Conservation (phyloP, 2,797 vertebrate genomes). For the Orientallactaga sibirica region DNA sequence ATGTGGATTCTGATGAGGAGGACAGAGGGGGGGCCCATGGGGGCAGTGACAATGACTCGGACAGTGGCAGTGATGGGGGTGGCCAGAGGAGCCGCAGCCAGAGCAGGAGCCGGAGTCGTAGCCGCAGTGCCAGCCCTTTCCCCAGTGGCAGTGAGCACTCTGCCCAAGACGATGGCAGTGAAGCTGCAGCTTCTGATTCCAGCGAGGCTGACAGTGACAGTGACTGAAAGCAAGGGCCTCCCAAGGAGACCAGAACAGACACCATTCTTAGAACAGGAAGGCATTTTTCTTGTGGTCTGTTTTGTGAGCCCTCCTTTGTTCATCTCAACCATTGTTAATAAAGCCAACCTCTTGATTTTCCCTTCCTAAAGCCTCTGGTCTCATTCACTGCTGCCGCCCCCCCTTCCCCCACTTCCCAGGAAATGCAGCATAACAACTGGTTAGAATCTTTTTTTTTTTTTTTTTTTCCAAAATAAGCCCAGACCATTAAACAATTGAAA, state of each 20-base stretch:
- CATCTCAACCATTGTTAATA: constrained; percentile 71
- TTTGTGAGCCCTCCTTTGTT: constrained; percentile 28
- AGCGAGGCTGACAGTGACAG: constrained; percentile 91
- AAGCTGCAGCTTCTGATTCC: constrained; percentile 91
- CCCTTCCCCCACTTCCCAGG: constrained; percentile 3
- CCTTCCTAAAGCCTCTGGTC: not conserved
- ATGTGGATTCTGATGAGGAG: constrained; percentile 86
- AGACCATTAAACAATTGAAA: constrained; percentile 86
- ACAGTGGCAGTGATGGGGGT: constrained; percentile 82
- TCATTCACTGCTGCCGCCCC: not conserved
- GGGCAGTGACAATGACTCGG: constrained; percentile 90
- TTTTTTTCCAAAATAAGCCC: constrained; percentile 85
- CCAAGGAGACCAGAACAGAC: not conserved
- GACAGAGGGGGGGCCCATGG: constrained; percentile 93
- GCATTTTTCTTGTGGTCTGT: constrained; percentile 43
- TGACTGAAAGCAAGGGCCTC: constrained; percentile 87
- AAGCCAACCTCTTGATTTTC: constrained; percentile 45
- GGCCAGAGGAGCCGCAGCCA: constrained; percentile 78
- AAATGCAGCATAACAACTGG: constrained; percentile 74
- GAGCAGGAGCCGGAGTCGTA: constrained; percentile 59
- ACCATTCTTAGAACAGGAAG: constrained; percentile 11
- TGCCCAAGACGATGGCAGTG: constrained; percentile 88
- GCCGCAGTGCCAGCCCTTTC: constrained; percentile 91
- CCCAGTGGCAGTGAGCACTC: constrained; percentile 93
- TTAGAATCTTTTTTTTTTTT: constrained; percentile 71